Conservation (phyloP, 2,797 vertebrate species). For the Muscicapa comitata region DNA sequence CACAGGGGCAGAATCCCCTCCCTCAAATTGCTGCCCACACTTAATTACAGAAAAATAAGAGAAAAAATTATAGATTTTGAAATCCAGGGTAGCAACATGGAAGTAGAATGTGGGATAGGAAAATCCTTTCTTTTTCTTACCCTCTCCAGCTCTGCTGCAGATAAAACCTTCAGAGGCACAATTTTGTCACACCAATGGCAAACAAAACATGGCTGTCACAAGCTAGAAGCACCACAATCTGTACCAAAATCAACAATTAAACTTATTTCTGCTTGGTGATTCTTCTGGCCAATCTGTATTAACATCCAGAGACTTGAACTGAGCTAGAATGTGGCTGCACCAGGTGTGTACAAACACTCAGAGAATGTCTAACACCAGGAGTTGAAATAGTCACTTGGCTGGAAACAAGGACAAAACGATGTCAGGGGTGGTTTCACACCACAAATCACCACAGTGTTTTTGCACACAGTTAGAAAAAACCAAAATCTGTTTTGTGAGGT, state of each 20-base stretch:
- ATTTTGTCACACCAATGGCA: not conserved
- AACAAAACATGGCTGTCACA: not conserved
- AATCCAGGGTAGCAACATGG: not conserved
- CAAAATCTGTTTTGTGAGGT: not conserved
- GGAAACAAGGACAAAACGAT: not conserved
- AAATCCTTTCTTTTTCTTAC: not conserved
- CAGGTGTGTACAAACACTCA: not conserved
- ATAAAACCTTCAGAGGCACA: not conserved
- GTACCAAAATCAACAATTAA: not conserved
- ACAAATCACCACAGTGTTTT: not conserved
- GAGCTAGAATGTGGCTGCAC: not conserved
- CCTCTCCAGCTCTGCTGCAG: not conserved
- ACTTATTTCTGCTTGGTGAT: not conserved
- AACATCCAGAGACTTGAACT: not conserved
- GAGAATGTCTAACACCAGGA: not conserved
- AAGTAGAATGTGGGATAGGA: not conserved
- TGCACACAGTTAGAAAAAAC: not conserved
- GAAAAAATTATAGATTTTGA: not conserved
- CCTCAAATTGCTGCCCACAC: not conserved
- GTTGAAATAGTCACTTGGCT: not conserved
- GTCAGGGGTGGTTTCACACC: not conserved
- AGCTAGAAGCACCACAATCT: not conserved
- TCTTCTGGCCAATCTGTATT: not conserved
- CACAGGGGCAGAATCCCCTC: not conserved
- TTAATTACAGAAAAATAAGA: not conserved